A percentile compares a stretch with the other conserved stretches of the same genome.
Conservation (phyloP, 2,113 vertebrate species). For the Notiomystis cincta region DNA sequence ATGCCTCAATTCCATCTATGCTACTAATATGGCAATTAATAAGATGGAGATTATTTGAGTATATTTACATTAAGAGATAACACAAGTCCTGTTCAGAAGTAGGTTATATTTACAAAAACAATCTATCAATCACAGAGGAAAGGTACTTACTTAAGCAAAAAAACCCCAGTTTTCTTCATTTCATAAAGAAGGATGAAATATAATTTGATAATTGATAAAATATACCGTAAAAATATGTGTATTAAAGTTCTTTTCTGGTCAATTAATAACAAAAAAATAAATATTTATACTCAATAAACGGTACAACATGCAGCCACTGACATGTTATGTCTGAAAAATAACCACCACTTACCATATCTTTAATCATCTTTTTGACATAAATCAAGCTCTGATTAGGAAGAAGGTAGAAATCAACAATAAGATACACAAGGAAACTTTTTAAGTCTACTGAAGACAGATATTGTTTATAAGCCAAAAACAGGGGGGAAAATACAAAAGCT, state of each 20-base stretch:
- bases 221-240: not conserved
- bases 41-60: not conserved
- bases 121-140: not conserved
- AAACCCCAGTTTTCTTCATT: not conserved
- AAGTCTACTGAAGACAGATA: not conserved
- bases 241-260: not conserved
- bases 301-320: not conserved
- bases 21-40: not conserved
- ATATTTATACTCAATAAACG: not conserved
- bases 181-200: not conserved
- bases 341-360: not conserved
- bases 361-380: not conserved
- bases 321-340: not conserved
- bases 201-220: not conserved
- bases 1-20: not conserved
- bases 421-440: not conserved
- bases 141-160: not conserved
- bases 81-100: not conserved
- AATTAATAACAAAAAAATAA: not conserved
- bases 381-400: not conserved
- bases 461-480: not conserved
- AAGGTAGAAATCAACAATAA: not conserved
- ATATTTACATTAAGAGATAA: not conserved
- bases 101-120: not conserved
- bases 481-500: not conserved